phyloP scores from a whole-genome alignment of 2,797 vertebrate species.

The Acipenser ruthenus region DNA sequence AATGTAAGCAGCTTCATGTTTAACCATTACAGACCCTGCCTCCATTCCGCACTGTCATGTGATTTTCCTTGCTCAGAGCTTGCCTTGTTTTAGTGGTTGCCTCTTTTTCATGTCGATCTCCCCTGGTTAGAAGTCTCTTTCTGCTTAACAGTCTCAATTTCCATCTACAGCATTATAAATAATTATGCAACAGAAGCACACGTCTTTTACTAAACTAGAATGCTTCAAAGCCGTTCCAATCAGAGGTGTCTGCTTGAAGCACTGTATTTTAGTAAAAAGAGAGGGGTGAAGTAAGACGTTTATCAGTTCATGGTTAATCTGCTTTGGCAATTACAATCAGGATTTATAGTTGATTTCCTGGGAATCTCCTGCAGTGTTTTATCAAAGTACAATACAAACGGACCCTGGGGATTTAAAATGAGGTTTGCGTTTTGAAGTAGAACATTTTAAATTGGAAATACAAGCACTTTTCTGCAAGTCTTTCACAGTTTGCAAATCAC shows the following conservation, averaged over 20 bases:
- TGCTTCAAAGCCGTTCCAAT: neutral
- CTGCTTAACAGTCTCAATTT: neutral
- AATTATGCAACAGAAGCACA: neutral
- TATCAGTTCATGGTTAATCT: too few species aligned
- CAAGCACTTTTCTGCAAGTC: too few species aligned
- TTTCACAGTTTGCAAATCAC: too few species aligned
- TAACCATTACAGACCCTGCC: conserved; percentile 1
- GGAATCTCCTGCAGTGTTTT: too few species aligned
- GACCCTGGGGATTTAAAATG: too few species aligned
- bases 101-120: neutral
- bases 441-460: too few species aligned
- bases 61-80: conserved; percentile 5
- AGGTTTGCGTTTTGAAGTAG: too few species aligned
- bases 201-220: neutral
- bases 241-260: neutral
- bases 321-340: too few species aligned
- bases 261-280: neutral
- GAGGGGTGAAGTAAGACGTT: neutral
- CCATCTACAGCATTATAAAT: neutral
- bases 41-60: conserved; percentile 11
- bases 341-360: too few species aligned
- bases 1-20: neutral
- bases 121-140: conserved; percentile 1
- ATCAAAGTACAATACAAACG: too few species aligned
- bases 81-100: neutral